Evolutionary conservation across 2,113 vertebrate genomes (phyloP).

Genomic region (Heptranchias perlo): DNA sequence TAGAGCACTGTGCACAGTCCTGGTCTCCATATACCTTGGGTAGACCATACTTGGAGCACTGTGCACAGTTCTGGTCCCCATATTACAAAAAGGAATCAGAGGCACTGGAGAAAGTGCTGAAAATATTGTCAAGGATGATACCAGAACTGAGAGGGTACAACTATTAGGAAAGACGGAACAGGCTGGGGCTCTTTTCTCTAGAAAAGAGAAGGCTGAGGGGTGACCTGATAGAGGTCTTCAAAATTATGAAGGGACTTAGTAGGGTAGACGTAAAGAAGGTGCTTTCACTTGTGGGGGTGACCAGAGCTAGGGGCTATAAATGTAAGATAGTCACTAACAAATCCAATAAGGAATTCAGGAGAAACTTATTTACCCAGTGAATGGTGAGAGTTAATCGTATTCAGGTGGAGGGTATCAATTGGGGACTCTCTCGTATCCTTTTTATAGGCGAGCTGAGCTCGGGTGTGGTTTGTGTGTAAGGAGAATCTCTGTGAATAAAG

Average conservation of each 20-base stretch:
- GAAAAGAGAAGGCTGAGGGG: not conserved
- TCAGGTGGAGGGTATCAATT: too few species aligned
- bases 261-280: not conserved
- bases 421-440: too few species aligned
- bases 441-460: too few species aligned
- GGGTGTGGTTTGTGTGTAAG: too few species aligned
- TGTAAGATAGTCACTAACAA: not conserved
- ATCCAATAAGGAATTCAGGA: not conserved
- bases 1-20: not conserved
- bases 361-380: not conserved
- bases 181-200: not conserved
- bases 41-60: not conserved
- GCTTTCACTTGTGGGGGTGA: too few species aligned
- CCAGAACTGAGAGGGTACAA: not conserved
- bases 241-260: not conserved
- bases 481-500: too few species aligned
- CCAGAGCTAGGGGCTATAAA: not conserved
- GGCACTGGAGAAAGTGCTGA: not conserved
- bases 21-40: not conserved
- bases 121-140: not conserved
- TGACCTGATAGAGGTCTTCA: too few species aligned
- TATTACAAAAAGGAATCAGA: not conserved
- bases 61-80: not conserved
- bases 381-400: too few species aligned
- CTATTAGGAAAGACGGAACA: not conserved